These are phyloP conservation scores for Eulemur macaco DNA, from an alignment of 2,113 vertebrate species.

Conservation along the genomic window DNA sequence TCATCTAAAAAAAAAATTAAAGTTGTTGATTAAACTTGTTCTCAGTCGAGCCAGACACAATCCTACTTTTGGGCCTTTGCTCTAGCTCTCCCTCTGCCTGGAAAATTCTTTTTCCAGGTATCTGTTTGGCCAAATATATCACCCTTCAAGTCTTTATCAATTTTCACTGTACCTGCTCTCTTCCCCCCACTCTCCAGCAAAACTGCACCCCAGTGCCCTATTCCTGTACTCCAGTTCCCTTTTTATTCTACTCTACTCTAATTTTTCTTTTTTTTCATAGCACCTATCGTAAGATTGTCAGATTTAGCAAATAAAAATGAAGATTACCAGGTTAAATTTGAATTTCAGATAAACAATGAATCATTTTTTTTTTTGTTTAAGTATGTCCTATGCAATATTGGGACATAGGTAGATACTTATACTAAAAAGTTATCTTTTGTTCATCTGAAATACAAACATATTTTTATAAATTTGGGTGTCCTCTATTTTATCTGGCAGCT, in stretches of 20 bases:
- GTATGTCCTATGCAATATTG: not conserved
- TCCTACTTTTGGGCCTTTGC: not conserved
- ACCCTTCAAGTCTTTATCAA: not conserved
- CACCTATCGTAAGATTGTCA: not conserved
- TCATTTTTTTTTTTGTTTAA: not conserved
- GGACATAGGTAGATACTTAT: not conserved
- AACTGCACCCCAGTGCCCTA: rapidly evolving
- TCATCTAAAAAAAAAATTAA: not conserved
- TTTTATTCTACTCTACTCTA: not conserved
- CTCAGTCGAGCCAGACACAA: not conserved
- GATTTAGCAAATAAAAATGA: not conserved
- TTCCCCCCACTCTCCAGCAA: rapidly evolving
- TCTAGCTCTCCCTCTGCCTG: not conserved
- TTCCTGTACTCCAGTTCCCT: rapidly evolving
- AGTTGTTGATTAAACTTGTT: not conserved
- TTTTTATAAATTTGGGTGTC: not conserved
- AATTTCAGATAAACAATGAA: not conserved
- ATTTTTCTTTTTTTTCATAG: not conserved
- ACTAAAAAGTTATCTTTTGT: not conserved
- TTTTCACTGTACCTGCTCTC: not conserved
- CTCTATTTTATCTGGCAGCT: not conserved
- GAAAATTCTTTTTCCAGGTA: not conserved
- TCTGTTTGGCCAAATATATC: not conserved
- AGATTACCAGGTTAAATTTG: not conserved
- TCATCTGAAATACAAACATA: not conserved